Percentiles rank a stretch among this genome's conserved stretches.
Evolutionary conservation across 2,888 invertebrate genomes (phyloP).

Genomic region (Zhengitettix transpicula): DNA sequence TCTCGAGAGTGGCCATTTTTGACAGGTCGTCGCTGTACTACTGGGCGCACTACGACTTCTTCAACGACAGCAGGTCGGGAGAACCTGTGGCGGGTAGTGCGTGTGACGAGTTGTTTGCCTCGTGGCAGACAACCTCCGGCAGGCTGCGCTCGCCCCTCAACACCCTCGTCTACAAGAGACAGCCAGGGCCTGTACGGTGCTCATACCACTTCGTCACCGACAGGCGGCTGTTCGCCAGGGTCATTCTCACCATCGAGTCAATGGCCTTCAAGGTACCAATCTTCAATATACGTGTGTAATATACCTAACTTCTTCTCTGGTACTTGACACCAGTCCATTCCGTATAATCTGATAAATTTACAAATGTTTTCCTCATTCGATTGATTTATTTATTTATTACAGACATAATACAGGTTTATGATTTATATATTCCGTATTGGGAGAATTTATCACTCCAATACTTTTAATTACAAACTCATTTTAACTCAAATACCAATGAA

Average conservation of each 20-base stretch:
- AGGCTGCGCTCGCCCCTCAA: constrained; percentile 68
- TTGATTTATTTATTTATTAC: too few species aligned
- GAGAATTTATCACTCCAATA: too few species aligned
- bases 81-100: constrained; percentile 63
- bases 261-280: constrained; percentile 58
- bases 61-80: constrained; percentile 76
- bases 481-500: too few species aligned
- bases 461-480: too few species aligned
- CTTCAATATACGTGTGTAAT: too few species aligned
- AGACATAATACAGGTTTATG: too few species aligned
- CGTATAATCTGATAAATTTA: too few species aligned
- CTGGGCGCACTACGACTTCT: constrained; percentile 89
- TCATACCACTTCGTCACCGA: constrained; percentile 73
- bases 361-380: too few species aligned
- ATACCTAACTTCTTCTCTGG: too few species aligned
- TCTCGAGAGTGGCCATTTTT: neutral
- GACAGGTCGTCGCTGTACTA: constrained; percentile 73
- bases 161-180: constrained; percentile 69
- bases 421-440: too few species aligned
- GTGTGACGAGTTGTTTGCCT: constrained; percentile 76
- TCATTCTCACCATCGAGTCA: constrained; percentile 57
- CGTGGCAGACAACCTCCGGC: constrained; percentile 65
- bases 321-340: too few species aligned
- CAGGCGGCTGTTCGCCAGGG: constrained; percentile 60
- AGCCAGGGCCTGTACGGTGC: constrained; percentile 61